Conservation (phyloP, 2,113 vertebrate species). For the Pomatostomus ruficeps region DNA sequence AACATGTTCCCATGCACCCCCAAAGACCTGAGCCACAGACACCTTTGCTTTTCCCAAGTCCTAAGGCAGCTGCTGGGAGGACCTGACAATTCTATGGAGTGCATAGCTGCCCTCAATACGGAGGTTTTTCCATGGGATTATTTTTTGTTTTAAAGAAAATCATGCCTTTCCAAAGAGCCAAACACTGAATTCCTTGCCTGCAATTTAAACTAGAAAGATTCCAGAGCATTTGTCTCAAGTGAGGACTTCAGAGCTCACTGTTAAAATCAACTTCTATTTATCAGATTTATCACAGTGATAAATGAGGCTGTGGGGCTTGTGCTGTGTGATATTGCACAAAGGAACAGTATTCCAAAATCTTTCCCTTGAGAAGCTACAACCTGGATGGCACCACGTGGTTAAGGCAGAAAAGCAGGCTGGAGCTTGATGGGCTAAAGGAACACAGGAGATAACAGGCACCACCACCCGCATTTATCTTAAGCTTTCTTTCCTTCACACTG, state of each 20-base stretch:
- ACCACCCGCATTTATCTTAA: accelerated
- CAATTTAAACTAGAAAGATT: neutral
- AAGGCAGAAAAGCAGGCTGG: neutral
- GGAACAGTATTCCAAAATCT: neutral
- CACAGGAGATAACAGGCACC: neutral
- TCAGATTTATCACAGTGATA: neutral
- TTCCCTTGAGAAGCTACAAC: neutral
- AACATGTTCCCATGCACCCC: neutral
- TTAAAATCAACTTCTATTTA: neutral
- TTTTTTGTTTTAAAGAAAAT: neutral
- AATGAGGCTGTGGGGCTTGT: neutral
- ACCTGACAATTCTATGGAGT: neutral
- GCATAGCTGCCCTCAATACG: accelerated
- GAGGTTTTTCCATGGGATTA: neutral
- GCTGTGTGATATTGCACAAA: neutral
- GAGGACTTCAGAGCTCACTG: neutral
- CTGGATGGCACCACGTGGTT: neutral
- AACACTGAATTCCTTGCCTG: neutral
- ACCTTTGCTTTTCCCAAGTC: neutral
- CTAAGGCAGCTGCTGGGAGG: neutral
- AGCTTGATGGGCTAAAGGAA: neutral
- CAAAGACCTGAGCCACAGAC: neutral
- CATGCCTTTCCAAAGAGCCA: neutral
- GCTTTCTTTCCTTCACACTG: neutral
- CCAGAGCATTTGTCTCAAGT: neutral